Evolutionary conservation across 2,888 invertebrate species (phyloP).

Genomic region (Glaucopsyche alexis): DNA sequence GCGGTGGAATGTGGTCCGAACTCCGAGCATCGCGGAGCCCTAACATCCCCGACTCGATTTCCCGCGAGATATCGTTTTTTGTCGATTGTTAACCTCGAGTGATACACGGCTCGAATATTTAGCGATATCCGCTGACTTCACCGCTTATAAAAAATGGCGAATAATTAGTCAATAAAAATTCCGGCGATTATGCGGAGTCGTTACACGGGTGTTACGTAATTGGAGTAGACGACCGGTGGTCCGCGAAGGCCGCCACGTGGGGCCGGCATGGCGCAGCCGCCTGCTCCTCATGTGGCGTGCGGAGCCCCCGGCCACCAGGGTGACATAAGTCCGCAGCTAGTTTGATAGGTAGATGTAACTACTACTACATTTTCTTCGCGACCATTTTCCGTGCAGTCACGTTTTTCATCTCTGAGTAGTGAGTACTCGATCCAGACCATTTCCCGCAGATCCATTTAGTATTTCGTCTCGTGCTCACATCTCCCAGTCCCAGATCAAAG

Average conservation of each 20-base stretch:
- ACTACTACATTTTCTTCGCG: too few species aligned
- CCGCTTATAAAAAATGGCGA: conserved; percentile 74
- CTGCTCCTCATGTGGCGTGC: conserved; percentile 30
- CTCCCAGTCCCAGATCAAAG: background rate
- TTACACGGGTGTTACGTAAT: conserved; percentile 78
- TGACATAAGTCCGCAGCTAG: background rate
- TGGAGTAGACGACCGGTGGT: conserved; percentile 77
- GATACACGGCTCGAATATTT: conserved; percentile 79
- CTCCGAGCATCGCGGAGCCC: background rate
- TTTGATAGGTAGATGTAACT: background rate
- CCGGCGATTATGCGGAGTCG: conserved; percentile 73
- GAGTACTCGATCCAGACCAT: too few species aligned
- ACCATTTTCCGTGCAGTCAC: too few species aligned
- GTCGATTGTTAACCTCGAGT: conserved; percentile 74
- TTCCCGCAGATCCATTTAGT: too few species aligned
- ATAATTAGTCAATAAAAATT: conserved; percentile 81
- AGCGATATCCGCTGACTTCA: conserved; percentile 80
- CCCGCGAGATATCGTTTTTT: conserved; percentile 51
- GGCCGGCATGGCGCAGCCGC: conserved; percentile 44
- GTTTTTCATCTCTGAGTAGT: too few species aligned
- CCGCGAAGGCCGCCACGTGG: conserved; percentile 68
- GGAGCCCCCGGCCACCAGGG: conserved; percentile 7
- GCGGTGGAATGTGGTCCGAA: conserved; percentile 63
- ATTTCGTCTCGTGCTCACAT: too few species aligned
- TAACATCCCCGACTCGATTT: conserved; percentile 4